Conservation (phyloP, 1,140 invertebrate genomes). For the Reticulitermes speratus region DNA sequence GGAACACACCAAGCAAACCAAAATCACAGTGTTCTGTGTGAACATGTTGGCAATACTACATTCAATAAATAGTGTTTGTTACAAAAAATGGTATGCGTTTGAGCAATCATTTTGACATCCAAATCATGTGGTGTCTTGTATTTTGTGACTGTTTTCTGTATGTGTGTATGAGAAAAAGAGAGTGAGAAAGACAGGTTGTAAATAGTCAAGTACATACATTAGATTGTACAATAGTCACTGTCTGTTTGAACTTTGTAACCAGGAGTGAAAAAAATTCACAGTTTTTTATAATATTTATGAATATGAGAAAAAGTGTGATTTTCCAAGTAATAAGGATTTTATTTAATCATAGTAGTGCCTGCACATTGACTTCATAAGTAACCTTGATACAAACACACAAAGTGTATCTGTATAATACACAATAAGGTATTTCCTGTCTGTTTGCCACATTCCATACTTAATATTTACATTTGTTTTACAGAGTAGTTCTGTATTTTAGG, state of each 20-base stretch:
- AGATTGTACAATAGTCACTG: not conserved
- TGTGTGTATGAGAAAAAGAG: not conserved
- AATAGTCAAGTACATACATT: not conserved
- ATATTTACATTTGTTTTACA: not conserved
- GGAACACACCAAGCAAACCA: not conserved
- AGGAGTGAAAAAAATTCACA: not conserved
- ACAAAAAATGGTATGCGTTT: not conserved
- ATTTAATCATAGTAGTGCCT: not conserved
- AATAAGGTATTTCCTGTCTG: not conserved
- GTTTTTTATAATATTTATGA: not conserved
- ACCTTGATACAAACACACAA: not conserved
- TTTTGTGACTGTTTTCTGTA: not conserved
- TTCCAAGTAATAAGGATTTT: not conserved
- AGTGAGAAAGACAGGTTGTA: not conserved
- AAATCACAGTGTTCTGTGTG: not conserved
- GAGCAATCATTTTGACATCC: not conserved
- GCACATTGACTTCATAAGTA: not conserved
- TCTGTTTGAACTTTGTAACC: not conserved
- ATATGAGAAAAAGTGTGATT: not conserved
- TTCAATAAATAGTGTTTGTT: not conserved
- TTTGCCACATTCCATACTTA: not conserved
- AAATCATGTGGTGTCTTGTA: not conserved
- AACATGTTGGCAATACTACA: not conserved
- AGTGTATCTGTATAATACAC: constrained; percentile 5
- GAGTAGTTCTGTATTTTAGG: not conserved